These are phyloP conservation scores for Drosophila mimica DNA, from an alignment of 2,888 invertebrate species.

Conservation along the genomic window DNA sequence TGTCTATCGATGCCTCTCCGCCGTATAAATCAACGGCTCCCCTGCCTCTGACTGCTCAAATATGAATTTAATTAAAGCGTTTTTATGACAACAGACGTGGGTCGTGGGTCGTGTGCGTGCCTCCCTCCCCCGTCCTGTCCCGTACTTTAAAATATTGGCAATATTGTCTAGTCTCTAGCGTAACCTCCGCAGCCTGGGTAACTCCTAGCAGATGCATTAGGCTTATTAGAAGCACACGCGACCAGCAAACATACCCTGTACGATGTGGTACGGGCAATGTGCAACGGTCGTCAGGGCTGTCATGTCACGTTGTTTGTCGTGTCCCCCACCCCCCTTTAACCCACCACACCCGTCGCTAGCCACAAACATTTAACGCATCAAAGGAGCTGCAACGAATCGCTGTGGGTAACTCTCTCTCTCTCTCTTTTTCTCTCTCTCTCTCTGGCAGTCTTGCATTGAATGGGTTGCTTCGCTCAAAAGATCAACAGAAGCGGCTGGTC, in stretches of 20 bases:
- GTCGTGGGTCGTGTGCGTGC: slow-evolving; percentile 59
- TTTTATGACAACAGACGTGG: slow-evolving; percentile 71
- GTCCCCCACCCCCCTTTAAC: not conserved
- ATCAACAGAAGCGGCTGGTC: not conserved
- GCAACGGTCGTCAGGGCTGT: slow-evolving; percentile 73
- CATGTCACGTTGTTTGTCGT: slow-evolving; percentile 24
- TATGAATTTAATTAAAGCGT: slow-evolving; percentile 83
- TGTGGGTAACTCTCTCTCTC: slow-evolving; percentile 15
- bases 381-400: slow-evolving; percentile 66
- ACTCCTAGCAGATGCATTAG: slow-evolving; percentile 61
- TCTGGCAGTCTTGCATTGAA: not conserved
- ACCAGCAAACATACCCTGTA: slow-evolving; percentile 34
- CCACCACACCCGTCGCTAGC: slow-evolving; percentile 17
- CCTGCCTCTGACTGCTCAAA: slow-evolving; percentile 42
- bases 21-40: slow-evolving; percentile 63
- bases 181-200: slow-evolving; percentile 38
- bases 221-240: slow-evolving; percentile 78
- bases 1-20: slow-evolving; percentile 44
- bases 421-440: not conserved
- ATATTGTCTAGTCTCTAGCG: slow-evolving; percentile 71
- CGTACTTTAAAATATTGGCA: slow-evolving; percentile 81
- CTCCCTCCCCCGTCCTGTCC: slow-evolving; percentile 6
- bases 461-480: not conserved
- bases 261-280: slow-evolving; percentile 49
- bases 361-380: slow-evolving; percentile 76